phyloP scores from a whole-genome alignment of 1,140 invertebrate genomes.

The Himalopsyche phryganea region DNA sequence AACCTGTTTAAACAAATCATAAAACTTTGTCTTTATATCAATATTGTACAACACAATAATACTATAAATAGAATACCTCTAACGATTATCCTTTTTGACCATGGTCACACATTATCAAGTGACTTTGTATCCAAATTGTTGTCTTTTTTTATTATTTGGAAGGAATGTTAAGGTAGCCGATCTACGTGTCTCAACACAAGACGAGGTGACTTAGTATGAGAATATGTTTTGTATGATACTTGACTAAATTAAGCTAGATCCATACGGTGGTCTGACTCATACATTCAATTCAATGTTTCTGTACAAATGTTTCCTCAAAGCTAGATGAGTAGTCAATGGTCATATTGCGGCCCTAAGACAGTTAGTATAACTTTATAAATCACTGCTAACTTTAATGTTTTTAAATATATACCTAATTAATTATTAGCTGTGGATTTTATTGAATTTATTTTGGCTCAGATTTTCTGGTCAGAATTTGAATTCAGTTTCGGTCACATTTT shows the following conservation, averaged over 20 bases:
- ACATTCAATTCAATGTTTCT: too few relatives aligned
- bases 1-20: conserved; percentile 22
- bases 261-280: background rate
- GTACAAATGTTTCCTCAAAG: too few relatives aligned
- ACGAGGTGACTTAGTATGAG: conserved; percentile 4
- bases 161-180: background rate
- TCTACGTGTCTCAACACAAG: conserved; percentile 15
- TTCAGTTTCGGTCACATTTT: too few relatives aligned
- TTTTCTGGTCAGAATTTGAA: too few relatives aligned
- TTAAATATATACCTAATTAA: too few relatives aligned
- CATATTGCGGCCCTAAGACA: background rate
- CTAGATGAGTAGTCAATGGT: conserved; percentile 6
- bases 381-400: too few relatives aligned
- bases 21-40: background rate
- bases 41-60: too few relatives aligned
- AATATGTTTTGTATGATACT: background rate
- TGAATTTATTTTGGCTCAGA: too few relatives aligned
- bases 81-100: conserved; percentile 16
- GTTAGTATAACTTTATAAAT: too few relatives aligned
- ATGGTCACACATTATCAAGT: conserved; percentile 22
- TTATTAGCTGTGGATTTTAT: too few relatives aligned
- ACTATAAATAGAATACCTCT: conserved; percentile 11
- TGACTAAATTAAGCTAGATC: background rate
- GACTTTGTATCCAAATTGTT: conserved; percentile 13
- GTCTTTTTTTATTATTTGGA: conserved; percentile 2